phyloP scores from a whole-genome alignment of 2,113 vertebrate species.

The Cynocephalus volans region DNA sequence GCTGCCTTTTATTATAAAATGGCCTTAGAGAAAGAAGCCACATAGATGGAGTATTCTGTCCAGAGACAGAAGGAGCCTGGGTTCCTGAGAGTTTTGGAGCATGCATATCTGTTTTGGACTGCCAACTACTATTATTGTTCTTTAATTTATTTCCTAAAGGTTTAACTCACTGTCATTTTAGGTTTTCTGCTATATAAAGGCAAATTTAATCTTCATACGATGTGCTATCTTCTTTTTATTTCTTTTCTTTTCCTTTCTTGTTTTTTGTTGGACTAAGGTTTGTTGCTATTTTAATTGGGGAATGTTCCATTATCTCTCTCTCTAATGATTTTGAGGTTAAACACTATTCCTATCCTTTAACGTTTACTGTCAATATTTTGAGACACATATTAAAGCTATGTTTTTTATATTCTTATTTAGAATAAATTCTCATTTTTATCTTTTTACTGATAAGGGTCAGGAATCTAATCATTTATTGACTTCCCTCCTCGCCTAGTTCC shows the following conservation, averaged over 20 bases:
- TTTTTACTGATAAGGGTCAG: not conserved
- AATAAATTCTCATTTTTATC: not conserved
- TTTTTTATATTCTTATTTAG: constrained; percentile 38
- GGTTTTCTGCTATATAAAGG: not conserved
- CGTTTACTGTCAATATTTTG: not conserved
- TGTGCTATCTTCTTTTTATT: not conserved
- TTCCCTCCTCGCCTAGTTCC: not conserved
- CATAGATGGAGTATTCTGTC: not conserved
- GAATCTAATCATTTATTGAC: not conserved
- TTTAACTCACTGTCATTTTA: not conserved
- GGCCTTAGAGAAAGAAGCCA: not conserved
- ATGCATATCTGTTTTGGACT: not conserved
- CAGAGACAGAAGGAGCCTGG: not conserved
- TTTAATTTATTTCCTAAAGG: not conserved
- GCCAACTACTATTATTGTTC: not conserved
- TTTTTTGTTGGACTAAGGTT: not conserved
- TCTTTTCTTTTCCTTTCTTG: constrained; percentile 1
- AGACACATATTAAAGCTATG: not conserved
- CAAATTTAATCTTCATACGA: not conserved
- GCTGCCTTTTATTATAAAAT: not conserved
- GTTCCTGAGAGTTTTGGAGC: not conserved
- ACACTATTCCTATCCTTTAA: not conserved
- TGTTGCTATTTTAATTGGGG: constrained; percentile 7
- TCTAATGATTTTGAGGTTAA: not conserved
- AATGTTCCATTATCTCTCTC: not conserved